Base-by-base conservation (phyloP, 37 sponge, comb jelly and placozoan genomes). In the Ephydatia muelleri region DNA sequence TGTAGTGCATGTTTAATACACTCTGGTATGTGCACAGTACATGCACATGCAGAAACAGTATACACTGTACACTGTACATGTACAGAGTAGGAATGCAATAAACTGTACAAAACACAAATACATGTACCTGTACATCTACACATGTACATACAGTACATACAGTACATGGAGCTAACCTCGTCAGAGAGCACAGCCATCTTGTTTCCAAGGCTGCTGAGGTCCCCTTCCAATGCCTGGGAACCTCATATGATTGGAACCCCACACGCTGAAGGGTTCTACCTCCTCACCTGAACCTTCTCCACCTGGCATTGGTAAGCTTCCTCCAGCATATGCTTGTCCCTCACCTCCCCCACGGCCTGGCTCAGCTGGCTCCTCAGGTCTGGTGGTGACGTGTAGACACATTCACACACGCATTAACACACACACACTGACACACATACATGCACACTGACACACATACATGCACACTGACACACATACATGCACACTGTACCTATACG, bases 301-400 rank as follows among this genome's bases (percentile, higher is more conserved):
- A 43, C 68, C 76, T 75, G 49, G 2, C 76, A 3, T 23, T 25
- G 27, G 26, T 36, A 48, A 57, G 28, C 32, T 65, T 75, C 76
- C 21, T 34, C 73, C 67, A 74, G n/a, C 27, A 75, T 65, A 8
- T 75, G 43, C 37, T 28, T 49, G 67, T 75, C 65, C 77, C 72
- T 75, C 37, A 69, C 64, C 21, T 49, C 38, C 26, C 32, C 76
- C 23, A 0, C 3, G 36, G 49, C 37, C 31, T 65, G 31, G 65
- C 31, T 34, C 39, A 38, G 49, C 33, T 65, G 34, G 64, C 64
- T 28, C 64, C 65, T 71, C 76, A 84, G 68, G 35, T 38, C 76
- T 33, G 72, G 40, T 14, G 38, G 27, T 3, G 71, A 65, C 13
- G 3, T 43, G 43, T 3, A 43, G 6, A 43, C 6, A 80, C 68